A percentile compares a stretch with the other conserved stretches of the same genome.
These are phyloP conservation scores for Cacoxenus indagator DNA, from an alignment of 2,888 invertebrate species.

Conservation along the genomic window DNA sequence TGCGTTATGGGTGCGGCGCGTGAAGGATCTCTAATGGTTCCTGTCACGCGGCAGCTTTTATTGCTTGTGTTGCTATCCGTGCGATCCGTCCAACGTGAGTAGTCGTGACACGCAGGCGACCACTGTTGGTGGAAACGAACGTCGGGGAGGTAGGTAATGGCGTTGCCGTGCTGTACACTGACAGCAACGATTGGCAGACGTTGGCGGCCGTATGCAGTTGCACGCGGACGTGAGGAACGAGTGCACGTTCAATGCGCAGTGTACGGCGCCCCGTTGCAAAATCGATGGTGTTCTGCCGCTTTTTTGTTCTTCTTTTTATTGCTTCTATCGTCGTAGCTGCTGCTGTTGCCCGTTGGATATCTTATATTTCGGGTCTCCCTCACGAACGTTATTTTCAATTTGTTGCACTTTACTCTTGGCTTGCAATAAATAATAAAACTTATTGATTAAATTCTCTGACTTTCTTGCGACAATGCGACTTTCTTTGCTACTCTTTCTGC, in stretches of 20 bases:
- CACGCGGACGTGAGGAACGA: neutral
- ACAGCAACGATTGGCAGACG: neutral
- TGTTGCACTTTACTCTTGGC: constrained; percentile 18
- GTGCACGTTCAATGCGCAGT: constrained; percentile 1
- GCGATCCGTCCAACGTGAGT: neutral
- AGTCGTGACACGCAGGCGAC: constrained; percentile 5
- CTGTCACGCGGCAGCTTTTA: too few relatives aligned
- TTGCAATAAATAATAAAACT: constrained; percentile 19
- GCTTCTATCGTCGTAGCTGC: neutral
- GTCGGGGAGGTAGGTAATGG: neutral
- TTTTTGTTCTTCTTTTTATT: constrained; percentile 2
- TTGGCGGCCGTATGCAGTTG: neutral
- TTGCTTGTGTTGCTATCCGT: neutral
- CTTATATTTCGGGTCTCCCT: neutral
- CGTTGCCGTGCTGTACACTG: neutral
- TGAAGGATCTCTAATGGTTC: neutral
- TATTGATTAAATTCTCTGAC: constrained; percentile 11
- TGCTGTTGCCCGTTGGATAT: neutral
- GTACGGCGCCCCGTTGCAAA: constrained; percentile 31
- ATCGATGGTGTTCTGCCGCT: constrained; percentile 34
- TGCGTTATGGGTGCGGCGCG: neutral
- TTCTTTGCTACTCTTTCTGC: neutral
- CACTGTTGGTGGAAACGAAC: neutral
- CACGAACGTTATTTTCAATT: neutral
- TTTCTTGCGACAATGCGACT: neutral